Evolutionary conservation across 2,888 invertebrate genomes (phyloP), one percentile per base, ranked within the genome.

Genomic region (Rhodophaea formosa): DNA sequence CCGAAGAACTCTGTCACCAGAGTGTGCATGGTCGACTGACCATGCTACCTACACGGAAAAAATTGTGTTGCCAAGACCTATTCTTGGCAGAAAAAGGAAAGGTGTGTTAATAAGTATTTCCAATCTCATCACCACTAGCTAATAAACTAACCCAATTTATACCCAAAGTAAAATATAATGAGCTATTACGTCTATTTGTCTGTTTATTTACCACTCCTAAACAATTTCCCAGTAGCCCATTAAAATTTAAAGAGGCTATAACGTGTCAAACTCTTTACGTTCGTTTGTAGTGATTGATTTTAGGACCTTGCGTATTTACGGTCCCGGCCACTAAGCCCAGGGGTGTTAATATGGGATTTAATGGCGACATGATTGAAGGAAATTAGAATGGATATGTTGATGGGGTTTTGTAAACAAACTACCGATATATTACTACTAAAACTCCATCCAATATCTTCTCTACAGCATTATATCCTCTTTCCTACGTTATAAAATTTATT

Each of bases 251-350:
- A 49, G 49, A 14, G 49, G 49, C 51, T 35, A 51, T 51, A 51
- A 51, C 17, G 16, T 39, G 51, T 51, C 51, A 35, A 35, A 16
- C 16, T 16, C 35, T 51, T 47, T 47, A 35, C 35, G 35, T 35
- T 35, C 51, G 16, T 51, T 35, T 10, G 30, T 14, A 17, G 57
- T 57, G 57, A 57, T 57, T 57, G 57, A 57, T 57, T 57, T 57
- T 57, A 51, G n/a, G 8, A 43, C 57, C 44, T 52, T 35, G 12
- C 16, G 7, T 45, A 32, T 52, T 52, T 57, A 57, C 43, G 53
- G 23, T 39, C 43, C 12, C 29, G 15, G 15, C 35, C 43, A 32
- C 32, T 44, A 14, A 53, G 43, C 53, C 53, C 53, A 23, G 17
- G n/a, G 42, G 29, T 39, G 53, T 43, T 39, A 35, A 39, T 42